Percentiles rank a stretch among this genome's conserved stretches.
phyloP scores from a whole-genome alignment of 35 echinoderm and acorn worm species.

The Patiria miniata region DNA sequence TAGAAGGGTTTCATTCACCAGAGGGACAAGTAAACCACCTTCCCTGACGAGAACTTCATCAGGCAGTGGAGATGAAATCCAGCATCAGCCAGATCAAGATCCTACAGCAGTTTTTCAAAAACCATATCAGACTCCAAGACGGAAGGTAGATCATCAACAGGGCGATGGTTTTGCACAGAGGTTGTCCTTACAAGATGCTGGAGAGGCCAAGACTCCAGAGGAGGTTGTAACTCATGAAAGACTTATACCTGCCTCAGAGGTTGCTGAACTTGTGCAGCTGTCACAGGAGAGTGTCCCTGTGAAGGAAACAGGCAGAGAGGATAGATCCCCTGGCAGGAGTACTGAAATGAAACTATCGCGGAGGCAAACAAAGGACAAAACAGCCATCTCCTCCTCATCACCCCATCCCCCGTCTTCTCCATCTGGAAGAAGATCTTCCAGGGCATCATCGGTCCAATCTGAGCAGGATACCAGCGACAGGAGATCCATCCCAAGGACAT shows the following conservation, averaged over 20 bases:
- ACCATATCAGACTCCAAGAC: slow-evolving; percentile 14
- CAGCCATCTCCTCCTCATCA: not conserved
- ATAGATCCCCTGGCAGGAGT: not conserved
- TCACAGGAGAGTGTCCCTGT: not conserved
- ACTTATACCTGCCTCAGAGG: not conserved
- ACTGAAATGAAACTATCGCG: not conserved
- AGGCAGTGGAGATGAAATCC: not conserved
- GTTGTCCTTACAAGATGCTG: not conserved
- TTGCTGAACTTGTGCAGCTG: not conserved
- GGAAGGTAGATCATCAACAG: slow-evolving; percentile 1
- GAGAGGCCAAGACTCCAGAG: not conserved
- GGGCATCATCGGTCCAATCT: too few species aligned
- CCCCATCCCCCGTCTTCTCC: not conserved
- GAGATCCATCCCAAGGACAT: too few species aligned
- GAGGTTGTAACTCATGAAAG: not conserved
- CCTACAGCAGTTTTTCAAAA: not conserved
- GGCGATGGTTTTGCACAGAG: not conserved
- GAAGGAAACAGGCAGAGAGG: not conserved
- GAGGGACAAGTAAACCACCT: not conserved
- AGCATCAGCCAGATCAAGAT: not conserved
- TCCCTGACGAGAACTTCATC: not conserved
- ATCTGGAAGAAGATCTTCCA: not conserved
- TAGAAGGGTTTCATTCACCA: not conserved
- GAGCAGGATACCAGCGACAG: too few species aligned
- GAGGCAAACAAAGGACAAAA: not conserved